These are phyloP conservation scores for Bambusicola thoracicus DNA, from an alignment of 2,113 vertebrate species.

Conservation along the genomic window DNA sequence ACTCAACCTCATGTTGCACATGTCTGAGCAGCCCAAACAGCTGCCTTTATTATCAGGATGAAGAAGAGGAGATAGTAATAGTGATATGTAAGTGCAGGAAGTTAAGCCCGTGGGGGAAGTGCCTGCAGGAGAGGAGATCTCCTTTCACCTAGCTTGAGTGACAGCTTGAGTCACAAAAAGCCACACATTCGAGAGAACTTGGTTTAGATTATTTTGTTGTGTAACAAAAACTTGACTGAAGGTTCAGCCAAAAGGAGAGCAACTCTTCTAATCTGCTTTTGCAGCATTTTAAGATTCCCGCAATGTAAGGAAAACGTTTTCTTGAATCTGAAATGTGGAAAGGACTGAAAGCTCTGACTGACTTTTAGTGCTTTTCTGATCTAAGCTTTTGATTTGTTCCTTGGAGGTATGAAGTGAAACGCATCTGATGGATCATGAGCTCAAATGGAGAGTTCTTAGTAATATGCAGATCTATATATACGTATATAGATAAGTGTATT, in stretches of 20 bases:
- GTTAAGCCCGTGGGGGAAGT: background rate
- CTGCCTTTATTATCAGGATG: background rate
- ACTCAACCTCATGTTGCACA: background rate
- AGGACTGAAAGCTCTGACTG: background rate
- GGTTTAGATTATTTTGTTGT: background rate
- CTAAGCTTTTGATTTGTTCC: background rate
- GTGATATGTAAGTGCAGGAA: background rate
- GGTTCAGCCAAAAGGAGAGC: background rate
- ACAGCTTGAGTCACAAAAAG: background rate
- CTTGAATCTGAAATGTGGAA: background rate
- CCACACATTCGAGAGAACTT: background rate
- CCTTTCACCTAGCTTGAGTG: background rate
- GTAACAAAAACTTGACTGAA: background rate
- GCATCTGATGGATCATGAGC: background rate
- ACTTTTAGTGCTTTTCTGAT: background rate
- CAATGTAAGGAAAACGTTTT: background rate
- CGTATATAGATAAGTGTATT: background rate
- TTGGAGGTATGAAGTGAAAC: background rate
- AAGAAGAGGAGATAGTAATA: fast-evolving
- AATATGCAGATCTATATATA: background rate
- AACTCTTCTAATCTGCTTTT: slow-evolving; percentile 1
- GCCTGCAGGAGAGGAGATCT: background rate
- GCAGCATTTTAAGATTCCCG: background rate
- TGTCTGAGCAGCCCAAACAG: background rate
- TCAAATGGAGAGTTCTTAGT: background rate